Evolutionary conservation across 1,140 invertebrate species (phyloP).

Genomic region (Wiebesia pumilae): DNA sequence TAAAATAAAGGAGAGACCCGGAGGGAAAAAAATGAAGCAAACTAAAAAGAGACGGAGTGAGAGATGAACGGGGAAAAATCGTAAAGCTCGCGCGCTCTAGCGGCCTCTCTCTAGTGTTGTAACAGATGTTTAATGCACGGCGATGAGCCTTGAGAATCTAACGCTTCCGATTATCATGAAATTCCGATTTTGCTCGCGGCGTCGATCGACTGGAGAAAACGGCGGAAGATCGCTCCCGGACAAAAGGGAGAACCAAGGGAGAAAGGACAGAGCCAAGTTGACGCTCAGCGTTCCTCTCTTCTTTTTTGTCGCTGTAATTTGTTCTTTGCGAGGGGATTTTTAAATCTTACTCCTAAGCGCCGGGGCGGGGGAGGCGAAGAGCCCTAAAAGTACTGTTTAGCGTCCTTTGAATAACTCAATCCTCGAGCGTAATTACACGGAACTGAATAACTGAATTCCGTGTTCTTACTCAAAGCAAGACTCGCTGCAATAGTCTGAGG

Average conservation of each 20-base stretch:
- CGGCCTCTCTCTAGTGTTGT: conserved; percentile 11
- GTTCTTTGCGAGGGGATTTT: conserved; percentile 9
- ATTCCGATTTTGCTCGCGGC: conserved; percentile 40
- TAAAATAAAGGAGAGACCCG: conserved; percentile 15
- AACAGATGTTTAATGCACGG: conserved; percentile 47
- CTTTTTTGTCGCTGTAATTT: neutral
- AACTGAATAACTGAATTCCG: no score
- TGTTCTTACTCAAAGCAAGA: no score
- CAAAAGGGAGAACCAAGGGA: conserved; percentile 13
- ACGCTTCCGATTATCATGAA: conserved; percentile 36
- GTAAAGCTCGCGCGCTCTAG: neutral
- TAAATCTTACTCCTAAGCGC: conserved; percentile 21
- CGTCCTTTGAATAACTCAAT: no score
- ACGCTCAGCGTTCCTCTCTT: neutral
- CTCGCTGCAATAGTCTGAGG: no score
- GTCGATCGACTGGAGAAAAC: neutral
- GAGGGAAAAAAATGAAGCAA: conserved; percentile 51
- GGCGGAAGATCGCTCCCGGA: conserved; percentile 10
- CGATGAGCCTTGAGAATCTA: conserved; percentile 35
- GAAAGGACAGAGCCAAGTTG: conserved; percentile 10
- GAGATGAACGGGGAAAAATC: conserved; percentile 51
- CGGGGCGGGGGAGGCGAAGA: no score
- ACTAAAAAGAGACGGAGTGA: conserved; percentile 37
- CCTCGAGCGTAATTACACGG: no score
- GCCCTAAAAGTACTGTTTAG: no score